phyloP scores from a whole-genome alignment of 2,113 vertebrate genomes.

The Taurulus bubalis region DNA sequence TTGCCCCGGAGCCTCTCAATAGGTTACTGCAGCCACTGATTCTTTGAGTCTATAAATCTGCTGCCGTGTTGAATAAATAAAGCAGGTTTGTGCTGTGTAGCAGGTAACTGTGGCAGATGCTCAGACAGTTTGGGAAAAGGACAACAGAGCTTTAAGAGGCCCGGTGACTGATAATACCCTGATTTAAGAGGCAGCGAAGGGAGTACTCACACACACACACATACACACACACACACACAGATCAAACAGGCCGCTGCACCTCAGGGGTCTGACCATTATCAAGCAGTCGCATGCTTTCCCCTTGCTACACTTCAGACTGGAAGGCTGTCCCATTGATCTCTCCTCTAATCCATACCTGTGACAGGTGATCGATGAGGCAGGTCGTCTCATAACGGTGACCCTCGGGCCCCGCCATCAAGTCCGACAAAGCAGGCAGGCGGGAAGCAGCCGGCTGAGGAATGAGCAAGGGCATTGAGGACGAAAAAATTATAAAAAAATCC shows the following conservation, averaged over 20 bases:
- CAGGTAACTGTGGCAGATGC: neutral
- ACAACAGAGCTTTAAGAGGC: conserved; percentile 2
- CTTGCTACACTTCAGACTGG: conserved; percentile 45
- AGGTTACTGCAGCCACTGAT: neutral
- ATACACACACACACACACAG: neutral
- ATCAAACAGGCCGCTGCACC: conserved; percentile 37
- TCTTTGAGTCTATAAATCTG: neutral
- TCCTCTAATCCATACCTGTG: conserved; percentile 57
- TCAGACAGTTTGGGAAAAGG: neutral
- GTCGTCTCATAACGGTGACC: conserved; percentile 45
- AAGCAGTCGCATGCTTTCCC: conserved; percentile 23
- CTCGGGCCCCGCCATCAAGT: conserved; percentile 31
- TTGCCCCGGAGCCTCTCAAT: neutral
- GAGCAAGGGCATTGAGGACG: conserved; percentile 5
- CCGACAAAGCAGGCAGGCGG: conserved; percentile 19
- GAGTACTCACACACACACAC: neutral
- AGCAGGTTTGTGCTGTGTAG: neutral
- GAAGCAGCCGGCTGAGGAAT: neutral
- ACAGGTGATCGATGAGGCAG: conserved; percentile 59
- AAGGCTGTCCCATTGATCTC: conserved; percentile 56
- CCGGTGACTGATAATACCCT: conserved; percentile 7
- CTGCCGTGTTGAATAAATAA: neutral
- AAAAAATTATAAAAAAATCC: neutral
- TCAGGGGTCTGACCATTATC: conserved; percentile 47
- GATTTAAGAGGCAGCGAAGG: conserved; percentile 26